phyloP scores from a whole-genome alignment of 2,888 invertebrate species.

The Hirtodrosophila alboralis region DNA sequence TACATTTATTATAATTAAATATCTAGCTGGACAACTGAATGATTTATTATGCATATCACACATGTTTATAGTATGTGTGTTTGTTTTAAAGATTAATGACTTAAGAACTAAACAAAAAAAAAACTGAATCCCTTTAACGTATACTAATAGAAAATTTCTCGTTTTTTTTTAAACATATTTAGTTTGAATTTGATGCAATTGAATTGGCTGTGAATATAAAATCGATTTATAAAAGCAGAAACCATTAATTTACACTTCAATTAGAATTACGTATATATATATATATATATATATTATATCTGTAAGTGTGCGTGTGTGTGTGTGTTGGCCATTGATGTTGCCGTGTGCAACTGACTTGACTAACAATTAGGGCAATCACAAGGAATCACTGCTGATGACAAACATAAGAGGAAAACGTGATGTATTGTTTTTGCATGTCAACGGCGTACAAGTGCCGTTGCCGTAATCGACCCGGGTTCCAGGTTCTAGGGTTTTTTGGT shows the following conservation, averaged over 20 bases:
- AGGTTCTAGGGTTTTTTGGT: no score
- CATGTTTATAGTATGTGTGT: constrained; percentile 7
- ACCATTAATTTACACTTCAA: constrained; percentile 44
- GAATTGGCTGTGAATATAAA: constrained; percentile 30
- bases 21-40: constrained; percentile 38
- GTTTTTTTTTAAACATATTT: no score
- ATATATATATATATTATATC: constrained; percentile 7
- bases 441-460: constrained; percentile 11
- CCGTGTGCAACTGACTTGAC: constrained; percentile 52
- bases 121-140: background rate
- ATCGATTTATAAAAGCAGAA: constrained; percentile 31
- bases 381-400: constrained; percentile 54
- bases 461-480: constrained; percentile 15
- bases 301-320: constrained; percentile 2
- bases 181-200: constrained; percentile 1
- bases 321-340: constrained; percentile 8
- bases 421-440: constrained; percentile 65
- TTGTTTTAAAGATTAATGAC: constrained; percentile 12
- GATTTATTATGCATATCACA: constrained; percentile 40
- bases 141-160: no score
- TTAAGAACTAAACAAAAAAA: background rate
- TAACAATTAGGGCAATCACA: constrained; percentile 68
- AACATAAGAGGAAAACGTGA: constrained; percentile 51
- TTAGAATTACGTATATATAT: constrained; percentile 21
- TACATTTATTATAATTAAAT: constrained; percentile 35